Evolutionary conservation across 2,113 vertebrate species (phyloP), one percentile per base, ranked within the genome.

Genomic region (Periophthalmodon schlosseri): DNA sequence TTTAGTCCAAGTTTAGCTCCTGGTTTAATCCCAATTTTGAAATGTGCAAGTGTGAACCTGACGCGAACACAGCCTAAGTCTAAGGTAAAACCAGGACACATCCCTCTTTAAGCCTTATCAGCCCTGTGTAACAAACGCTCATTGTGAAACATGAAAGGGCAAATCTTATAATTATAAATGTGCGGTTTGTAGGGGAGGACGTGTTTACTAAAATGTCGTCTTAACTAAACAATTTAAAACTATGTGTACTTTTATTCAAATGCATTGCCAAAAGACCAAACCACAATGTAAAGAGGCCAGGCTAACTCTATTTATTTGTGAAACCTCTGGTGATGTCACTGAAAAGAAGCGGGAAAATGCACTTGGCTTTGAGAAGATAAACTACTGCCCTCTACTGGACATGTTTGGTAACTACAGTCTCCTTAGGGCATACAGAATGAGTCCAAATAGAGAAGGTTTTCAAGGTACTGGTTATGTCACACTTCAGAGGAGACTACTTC

Each of bases 341-440:
- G 67, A 36, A 75, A 70, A 39, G 54, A 34, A 64, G 28, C 21
- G 9, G 44, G 12, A 56, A 69, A 69, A 57, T 67, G 52, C 63
- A 21, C 68, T 72, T 7, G 21, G 12, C 65, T 16, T 18, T 75
- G 47, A 76, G 33, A 69, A 83, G 76, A 84, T 46, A 33, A 73
- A 76, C 72, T 85, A 84, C 86, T 89, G 84, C 89, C 90, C 81
- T 71, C 91, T 84, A 23, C 76, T 89, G 90, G 82, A 73, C 5
- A 44, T 44, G 9, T 44, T 44, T 10, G 10, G 39, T 44, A 10
- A 10, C 8, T 44, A 10, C 39, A 44, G 39, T 10, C 36, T 39
- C 36, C 36, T 9, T 7, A 44, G 28, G 3, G 3, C 1, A 28
- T 3, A 28, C 28, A 28, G 28, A 20, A 34, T 9, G 10, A 39